Conservation (phyloP, 1,140 invertebrate genomes). For the Penaeus chinensis region DNA sequence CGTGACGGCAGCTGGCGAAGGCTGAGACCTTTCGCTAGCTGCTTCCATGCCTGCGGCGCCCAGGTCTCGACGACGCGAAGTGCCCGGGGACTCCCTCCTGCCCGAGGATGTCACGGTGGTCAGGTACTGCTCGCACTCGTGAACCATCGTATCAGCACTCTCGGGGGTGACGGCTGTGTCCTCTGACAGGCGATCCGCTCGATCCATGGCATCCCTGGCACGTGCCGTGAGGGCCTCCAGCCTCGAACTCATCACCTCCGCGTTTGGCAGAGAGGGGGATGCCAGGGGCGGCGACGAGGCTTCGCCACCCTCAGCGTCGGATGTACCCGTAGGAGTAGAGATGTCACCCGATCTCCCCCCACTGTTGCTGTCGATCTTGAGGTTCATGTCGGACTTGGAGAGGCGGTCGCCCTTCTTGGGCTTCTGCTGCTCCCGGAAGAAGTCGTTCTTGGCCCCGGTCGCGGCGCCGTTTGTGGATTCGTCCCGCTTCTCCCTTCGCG, state of each 20-base stretch:
- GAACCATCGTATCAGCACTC: slow-evolving; percentile 49
- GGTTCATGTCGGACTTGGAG: slow-evolving; percentile 58
- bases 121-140: slow-evolving; percentile 57
- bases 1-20: slow-evolving; percentile 31
- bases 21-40: slow-evolving; percentile 9
- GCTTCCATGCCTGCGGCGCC: slow-evolving; percentile 6
- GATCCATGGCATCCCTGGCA: slow-evolving; percentile 77
- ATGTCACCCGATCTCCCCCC: slow-evolving; percentile 32
- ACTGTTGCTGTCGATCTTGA: slow-evolving; percentile 39
- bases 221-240: slow-evolving; percentile 76
- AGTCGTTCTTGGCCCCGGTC: background rate
- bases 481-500: slow-evolving; percentile 55
- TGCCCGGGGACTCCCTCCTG: slow-evolving; percentile 8
- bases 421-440: slow-evolving; percentile 42
- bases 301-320: slow-evolving; percentile 18
- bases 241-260: slow-evolving; percentile 36
- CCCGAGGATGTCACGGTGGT: slow-evolving; percentile 33
- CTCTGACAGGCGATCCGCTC: slow-evolving; percentile 70
- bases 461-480: slow-evolving; percentile 28
- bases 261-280: background rate
- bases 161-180: slow-evolving; percentile 51
- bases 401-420: slow-evolving; percentile 54
- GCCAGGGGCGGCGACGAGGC: slow-evolving; percentile 17
- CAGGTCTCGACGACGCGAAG: slow-evolving; percentile 27
- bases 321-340: background rate